Evolutionary conservation across 1,140 invertebrate genomes (phyloP), one percentile per base, ranked within the genome.

Genomic region (Mya arenaria): DNA sequence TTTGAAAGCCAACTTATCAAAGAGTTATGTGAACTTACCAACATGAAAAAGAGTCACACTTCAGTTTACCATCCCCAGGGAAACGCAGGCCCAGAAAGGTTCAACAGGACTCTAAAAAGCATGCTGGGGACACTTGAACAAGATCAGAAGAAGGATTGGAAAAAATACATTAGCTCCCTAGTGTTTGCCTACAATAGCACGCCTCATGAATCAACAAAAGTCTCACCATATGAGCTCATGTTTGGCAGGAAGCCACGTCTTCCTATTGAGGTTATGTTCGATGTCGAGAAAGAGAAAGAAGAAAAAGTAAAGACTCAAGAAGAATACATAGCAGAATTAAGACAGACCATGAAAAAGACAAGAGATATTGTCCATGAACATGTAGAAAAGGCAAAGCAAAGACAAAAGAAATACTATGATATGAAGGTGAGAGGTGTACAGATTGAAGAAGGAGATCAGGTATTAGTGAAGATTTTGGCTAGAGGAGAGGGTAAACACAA

Each of bases 11-110:
- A 60, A 0, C 2, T 83, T 5, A 68, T 83, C 23, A 6, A 55
- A 60, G 71, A 82, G 37, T 44, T 82, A 8, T 74, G 69, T 55
- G n/a, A 36, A 19, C n/a, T 82, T n/a, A 17, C 41, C 28, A 48
- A 48, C 4, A 73, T 82, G 10, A 23, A 52, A 34, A 82, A 82
- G 39, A 15, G 32, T 17, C 30, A 41, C 48, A 81, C 80, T 28
- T 56, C 71, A 25, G 37, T 36, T 30, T 82, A 82, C 37, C 69
- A 82, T 39, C 79, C 79, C 0, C 48, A 36, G 28, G 25, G 75
- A 2, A 77, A 82, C 25, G 80, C 58, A 15, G 23, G 17, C 19
- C 48, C 39, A 30, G 78, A 81, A 60, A 37, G 78, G 55, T 71
- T 41, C 52, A 81, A 81, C 28, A 60, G 78, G 28, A 81, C 65